These are phyloP conservation scores for Pristis pectinata DNA, from an alignment of 2,797 vertebrate species.

Conservation along the genomic window DNA sequence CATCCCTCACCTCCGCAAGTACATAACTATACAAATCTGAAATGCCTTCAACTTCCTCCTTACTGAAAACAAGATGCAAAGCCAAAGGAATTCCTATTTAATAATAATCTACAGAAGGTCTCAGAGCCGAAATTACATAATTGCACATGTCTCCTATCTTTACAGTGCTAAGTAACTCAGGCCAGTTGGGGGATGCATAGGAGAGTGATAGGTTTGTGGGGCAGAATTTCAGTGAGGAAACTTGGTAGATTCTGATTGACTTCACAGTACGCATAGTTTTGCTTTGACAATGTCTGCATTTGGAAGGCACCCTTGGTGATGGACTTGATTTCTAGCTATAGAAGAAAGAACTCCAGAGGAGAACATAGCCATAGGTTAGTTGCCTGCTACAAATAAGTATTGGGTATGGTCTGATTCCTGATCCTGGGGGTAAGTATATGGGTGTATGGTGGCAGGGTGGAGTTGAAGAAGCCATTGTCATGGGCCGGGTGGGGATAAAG, in stretches of 20 bases:
- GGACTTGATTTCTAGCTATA: background rate
- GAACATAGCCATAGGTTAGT: background rate
- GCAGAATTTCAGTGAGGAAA: background rate
- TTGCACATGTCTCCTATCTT: background rate
- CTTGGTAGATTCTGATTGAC: background rate
- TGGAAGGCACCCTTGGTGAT: background rate
- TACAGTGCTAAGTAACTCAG: background rate
- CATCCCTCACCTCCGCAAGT: background rate
- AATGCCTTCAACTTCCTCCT: background rate
- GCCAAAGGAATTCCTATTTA: background rate
- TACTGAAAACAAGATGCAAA: background rate
- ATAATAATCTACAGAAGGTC: background rate
- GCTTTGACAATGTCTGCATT: background rate
- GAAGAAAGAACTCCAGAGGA: background rate
- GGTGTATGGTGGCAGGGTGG: no score
- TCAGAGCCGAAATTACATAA: background rate
- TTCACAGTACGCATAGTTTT: background rate
- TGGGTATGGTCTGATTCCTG: no score
- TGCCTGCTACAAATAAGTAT: background rate
- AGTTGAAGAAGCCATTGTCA: no score
- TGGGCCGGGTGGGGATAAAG: no score
- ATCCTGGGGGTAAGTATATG: no score
- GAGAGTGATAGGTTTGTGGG: background rate
- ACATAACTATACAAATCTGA: background rate
- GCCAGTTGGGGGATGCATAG: no score